Percentiles rank a stretch among this genome's conserved stretches.
These are phyloP conservation scores for Oreochromis grahami DNA, from an alignment of 2,797 vertebrate species.

Conservation along the genomic window DNA sequence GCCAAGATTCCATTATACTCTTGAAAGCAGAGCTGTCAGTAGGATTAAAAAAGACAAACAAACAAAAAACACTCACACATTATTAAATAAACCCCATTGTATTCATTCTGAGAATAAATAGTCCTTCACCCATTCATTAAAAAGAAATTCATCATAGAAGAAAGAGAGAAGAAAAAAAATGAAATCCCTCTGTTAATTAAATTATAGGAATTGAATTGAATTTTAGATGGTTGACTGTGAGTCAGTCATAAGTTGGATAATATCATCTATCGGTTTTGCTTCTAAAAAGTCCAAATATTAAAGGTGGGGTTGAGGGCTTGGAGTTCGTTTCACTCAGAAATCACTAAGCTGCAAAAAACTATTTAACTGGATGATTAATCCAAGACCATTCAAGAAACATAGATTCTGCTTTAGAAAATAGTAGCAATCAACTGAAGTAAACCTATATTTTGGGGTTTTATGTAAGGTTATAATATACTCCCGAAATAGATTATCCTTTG, in stretches of 20 bases:
- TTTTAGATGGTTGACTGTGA: not conserved
- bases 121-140: not conserved
- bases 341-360: not conserved
- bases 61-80: not conserved
- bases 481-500: slow-evolving; percentile 34
- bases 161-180: slow-evolving; percentile 8
- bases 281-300: slow-evolving; percentile 30
- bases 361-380: not conserved
- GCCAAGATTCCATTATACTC: not conserved
- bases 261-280: slow-evolving; percentile 37
- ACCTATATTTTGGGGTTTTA: not conserved
- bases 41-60: not conserved
- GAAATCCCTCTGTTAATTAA: slow-evolving; percentile 38
- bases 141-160: not conserved
- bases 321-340: slow-evolving; percentile 1
- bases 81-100: not conserved
- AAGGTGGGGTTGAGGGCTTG: not conserved
- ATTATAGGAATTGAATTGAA: slow-evolving; percentile 20
- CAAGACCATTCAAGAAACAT: not conserved
- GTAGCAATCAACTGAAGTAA: not conserved
- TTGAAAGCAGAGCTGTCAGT: not conserved
- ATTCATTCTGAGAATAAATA: not conserved
- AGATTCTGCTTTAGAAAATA: not conserved
- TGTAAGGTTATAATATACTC: not conserved
- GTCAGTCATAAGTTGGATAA: slow-evolving; percentile 31